Evolutionary conservation across 37 sponge, comb jelly and placozoan species (phyloP).

Genomic region (Chondrilla cf. caribensis): DNA sequence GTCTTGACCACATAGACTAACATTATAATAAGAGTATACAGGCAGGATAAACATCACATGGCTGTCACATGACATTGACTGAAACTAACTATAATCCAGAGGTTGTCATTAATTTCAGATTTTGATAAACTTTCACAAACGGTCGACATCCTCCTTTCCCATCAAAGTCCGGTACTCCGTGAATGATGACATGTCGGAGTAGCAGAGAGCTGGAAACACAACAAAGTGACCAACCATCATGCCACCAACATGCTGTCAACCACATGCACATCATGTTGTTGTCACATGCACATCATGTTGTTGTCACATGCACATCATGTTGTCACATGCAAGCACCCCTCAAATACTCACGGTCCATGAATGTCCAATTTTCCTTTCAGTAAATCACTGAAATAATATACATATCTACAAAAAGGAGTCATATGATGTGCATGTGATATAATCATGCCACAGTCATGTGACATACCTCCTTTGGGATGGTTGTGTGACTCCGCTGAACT

Average conservation of each 20-base stretch:
- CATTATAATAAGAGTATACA: no score
- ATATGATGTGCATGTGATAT: neutral
- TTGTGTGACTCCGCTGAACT: slow-evolving; percentile 88
- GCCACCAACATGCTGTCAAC: neutral
- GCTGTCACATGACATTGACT: no score
- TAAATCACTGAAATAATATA: slow-evolving; percentile 89
- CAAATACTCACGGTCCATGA: slow-evolving; percentile 47
- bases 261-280: neutral
- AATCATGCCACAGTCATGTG: neutral
- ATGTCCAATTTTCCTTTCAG: slow-evolving; percentile 75
- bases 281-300: no score
- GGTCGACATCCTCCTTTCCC: slow-evolving; percentile 83
- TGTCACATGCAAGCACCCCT: neutral
- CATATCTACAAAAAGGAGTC: slow-evolving; percentile 47
- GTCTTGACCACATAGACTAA: slow-evolving; percentile 48
- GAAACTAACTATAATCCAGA: slow-evolving; percentile 80
- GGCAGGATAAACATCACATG: no score
- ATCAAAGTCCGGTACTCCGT: slow-evolving; percentile 94
- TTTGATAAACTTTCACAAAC: slow-evolving; percentile 89
- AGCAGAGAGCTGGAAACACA: neutral
- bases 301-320: neutral
- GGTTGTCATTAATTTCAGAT: slow-evolving; percentile 81
- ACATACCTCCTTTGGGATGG: slow-evolving; percentile 86
- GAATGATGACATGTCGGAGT: slow-evolving; percentile 77
- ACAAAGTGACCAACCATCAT: neutral